Evolutionary conservation across 2,797 vertebrate species (phyloP).

Genomic region (Telmatherina bonti): DNA sequence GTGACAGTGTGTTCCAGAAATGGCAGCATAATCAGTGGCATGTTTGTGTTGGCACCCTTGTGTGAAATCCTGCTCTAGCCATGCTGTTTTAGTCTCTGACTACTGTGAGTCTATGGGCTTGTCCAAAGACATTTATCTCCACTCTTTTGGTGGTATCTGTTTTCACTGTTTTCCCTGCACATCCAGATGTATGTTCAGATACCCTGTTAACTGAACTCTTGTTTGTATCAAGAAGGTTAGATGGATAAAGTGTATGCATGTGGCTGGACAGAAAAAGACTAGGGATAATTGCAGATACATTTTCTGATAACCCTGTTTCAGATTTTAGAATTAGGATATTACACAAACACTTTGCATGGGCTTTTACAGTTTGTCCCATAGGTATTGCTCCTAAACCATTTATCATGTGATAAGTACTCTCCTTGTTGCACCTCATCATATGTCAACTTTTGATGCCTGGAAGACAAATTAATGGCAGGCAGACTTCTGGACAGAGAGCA

Average conservation of each 20-base stretch:
- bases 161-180: constrained; percentile 13
- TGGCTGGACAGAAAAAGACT: constrained; percentile 13
- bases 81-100: constrained; percentile 39
- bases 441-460: constrained; percentile 23
- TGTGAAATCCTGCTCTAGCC: constrained; percentile 59
- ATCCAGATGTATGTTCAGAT: constrained; percentile 5
- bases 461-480: constrained; percentile 18
- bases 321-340: constrained; percentile 3
- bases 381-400: constrained; percentile 6
- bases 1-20: constrained; percentile 68
- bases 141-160: constrained; percentile 1
- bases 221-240: constrained; percentile 19
- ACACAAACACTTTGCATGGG: not conserved
- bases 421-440: not conserved
- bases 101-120: constrained; percentile 10
- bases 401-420: constrained; percentile 4
- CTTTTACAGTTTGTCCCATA: constrained; percentile 1
- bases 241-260: constrained; percentile 13
- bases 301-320: constrained; percentile 19
- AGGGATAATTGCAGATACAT: not conserved
- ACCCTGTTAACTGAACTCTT: constrained; percentile 27
- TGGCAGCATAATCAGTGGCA: constrained; percentile 65
- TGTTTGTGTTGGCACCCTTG: constrained; percentile 73
- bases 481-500: constrained; percentile 16
- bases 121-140: constrained; percentile 36